Conservation (phyloP, 2,113 vertebrate genomes). For the Naja naja region DNA sequence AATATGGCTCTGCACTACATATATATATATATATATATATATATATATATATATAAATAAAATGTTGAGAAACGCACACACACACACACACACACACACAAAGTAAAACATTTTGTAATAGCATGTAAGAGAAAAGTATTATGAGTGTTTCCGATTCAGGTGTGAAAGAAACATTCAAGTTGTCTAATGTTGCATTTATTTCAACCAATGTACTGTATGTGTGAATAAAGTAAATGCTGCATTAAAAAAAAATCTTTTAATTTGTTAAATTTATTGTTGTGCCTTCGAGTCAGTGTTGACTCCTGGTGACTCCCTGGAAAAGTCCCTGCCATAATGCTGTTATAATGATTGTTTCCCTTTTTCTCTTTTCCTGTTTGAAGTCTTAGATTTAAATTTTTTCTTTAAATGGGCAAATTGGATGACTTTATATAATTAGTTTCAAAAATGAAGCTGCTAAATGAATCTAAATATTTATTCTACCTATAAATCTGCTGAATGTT, state of each 20-base stretch:
- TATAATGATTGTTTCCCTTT: not conserved
- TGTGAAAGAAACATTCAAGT: not conserved
- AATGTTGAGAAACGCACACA: too few relatives aligned
- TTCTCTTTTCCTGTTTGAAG: not conserved
- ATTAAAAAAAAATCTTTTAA: not conserved
- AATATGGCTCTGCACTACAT: too few relatives aligned
- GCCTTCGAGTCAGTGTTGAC: not conserved
- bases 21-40: too few relatives aligned
- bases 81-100: too few relatives aligned
- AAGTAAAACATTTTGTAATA: not conserved
- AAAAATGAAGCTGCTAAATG: not conserved
- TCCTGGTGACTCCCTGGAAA: not conserved
- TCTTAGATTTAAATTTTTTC: not conserved
- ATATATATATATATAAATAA: too few relatives aligned
- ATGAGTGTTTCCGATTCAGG: not conserved
- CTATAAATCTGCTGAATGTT: constrained; percentile 18
- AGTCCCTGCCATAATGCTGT: not conserved
- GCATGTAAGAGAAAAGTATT: not conserved
- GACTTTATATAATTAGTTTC: not conserved
- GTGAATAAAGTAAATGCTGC: not conserved
- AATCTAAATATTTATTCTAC: not conserved
- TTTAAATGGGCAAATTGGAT: not conserved
- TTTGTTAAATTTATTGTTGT: not conserved
- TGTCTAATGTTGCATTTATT: not conserved
- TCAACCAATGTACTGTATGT: not conserved